A percentile compares a stretch with the other conserved stretches of the same genome.
Evolutionary conservation across 2,888 invertebrate genomes (phyloP).

Genomic region (Macroteleia sp.): DNA sequence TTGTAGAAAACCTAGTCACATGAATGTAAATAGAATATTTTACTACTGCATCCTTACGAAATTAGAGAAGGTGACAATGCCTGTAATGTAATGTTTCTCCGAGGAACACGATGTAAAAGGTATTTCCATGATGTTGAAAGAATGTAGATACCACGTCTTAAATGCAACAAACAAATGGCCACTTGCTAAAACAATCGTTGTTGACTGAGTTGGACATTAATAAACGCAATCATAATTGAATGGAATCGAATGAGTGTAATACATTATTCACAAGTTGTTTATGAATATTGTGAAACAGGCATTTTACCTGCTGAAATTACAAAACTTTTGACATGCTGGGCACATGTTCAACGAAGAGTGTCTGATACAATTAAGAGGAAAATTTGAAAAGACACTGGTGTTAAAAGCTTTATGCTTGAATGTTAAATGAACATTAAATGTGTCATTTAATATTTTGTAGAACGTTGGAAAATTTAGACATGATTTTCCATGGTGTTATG

Average conservation of each 20-base stretch:
- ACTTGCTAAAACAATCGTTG: constrained; percentile 24
- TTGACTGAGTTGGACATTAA: constrained; percentile 51
- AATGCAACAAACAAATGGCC: constrained; percentile 37
- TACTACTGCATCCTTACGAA: constrained; percentile 34
- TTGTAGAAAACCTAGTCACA: constrained; percentile 30
- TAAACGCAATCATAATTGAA: constrained; percentile 13
- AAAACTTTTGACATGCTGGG: constrained; percentile 51
- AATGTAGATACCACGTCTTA: constrained; percentile 31
- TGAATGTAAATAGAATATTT: constrained; percentile 38
- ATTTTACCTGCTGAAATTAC: neutral
- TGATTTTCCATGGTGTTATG: constrained; percentile 37
- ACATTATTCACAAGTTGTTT: constrained; percentile 32
- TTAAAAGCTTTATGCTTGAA: constrained; percentile 52
- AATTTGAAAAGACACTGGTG: constrained; percentile 5
- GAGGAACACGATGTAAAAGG: constrained; percentile 36
- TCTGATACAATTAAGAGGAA: constrained; percentile 23
- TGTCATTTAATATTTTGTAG: constrained; percentile 38
- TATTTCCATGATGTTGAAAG: constrained; percentile 38
- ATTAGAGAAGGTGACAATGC: neutral
- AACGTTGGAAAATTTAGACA: constrained; percentile 33
- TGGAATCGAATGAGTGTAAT: constrained; percentile 34
- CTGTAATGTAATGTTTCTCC: constrained; percentile 32
- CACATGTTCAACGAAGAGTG: constrained; percentile 55
- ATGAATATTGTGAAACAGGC: constrained; percentile 9
- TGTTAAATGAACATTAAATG: too few species aligned